Evolutionary conservation across 2,113 vertebrate species (phyloP).

Genomic region (Megaceryle torquata): DNA sequence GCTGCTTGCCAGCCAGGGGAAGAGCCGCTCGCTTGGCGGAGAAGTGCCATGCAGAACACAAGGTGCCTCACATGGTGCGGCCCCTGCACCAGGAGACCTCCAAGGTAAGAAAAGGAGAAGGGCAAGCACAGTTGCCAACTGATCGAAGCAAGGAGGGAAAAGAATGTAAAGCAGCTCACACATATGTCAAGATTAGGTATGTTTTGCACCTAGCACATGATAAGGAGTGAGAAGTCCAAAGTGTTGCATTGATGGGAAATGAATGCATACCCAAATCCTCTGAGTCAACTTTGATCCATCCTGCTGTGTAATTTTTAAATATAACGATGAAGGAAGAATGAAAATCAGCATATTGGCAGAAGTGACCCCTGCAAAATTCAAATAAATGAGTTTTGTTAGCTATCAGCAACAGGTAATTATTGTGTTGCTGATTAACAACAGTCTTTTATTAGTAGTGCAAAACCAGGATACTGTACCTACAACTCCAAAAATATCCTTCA

Average conservation of each 20-base stretch:
- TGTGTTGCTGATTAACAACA: neutral
- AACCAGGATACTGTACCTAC: slow-evolving; percentile 73
- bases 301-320: slow-evolving; percentile 79
- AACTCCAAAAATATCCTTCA: slow-evolving; percentile 84
- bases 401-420: neutral
- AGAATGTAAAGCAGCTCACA: neutral
- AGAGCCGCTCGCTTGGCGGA: neutral
- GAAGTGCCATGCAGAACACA: neutral
- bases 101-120: neutral
- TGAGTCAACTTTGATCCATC: slow-evolving; percentile 73
- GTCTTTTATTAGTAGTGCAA: neutral
- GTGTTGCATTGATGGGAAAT: neutral
- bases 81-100: neutral
- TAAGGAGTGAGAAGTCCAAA: neutral
- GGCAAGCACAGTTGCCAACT: neutral
- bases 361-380: slow-evolving; percentile 75
- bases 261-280: slow-evolving; percentile 77
- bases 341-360: slow-evolving; percentile 85
- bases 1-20: neutral
- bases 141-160: neutral
- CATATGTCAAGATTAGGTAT: neutral
- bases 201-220: neutral
- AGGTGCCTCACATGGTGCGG: rapidly evolving
- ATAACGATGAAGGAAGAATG: slow-evolving; percentile 80
- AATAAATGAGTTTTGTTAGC: neutral